Evolutionary conservation across 2,797 vertebrate genomes (phyloP), one percentile per base, ranked within the genome.

Genomic region (Lutjanus campechanus): DNA sequence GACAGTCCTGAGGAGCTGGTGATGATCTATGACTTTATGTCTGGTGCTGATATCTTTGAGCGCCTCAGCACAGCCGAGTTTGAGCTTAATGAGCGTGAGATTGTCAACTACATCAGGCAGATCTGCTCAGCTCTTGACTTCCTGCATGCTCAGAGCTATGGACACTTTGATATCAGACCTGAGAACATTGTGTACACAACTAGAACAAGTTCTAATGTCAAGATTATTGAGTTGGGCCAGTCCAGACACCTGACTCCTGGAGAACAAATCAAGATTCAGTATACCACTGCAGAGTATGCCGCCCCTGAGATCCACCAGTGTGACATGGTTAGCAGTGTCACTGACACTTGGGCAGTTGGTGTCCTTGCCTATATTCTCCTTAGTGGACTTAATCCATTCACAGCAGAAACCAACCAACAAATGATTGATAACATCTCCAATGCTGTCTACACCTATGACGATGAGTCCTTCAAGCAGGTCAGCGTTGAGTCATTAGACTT

Each of bases 331-430:
- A 99, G 96, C 91, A 92, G 96, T 74, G 97, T 97, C 69, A 99
- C 97, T 5, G 98, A 99, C 82, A 99, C 99, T 98, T 99, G 98
- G 98, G 96, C 98, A 13, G 96, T 99, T 59, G 98, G 98, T 84
- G 96, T 97, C 5, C 93, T 99, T 59, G 94, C 96, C 0, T 99
- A 99, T 11, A 95, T 99, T 78, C 97, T 99, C 16, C 91, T 99
- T 62, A 97, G 97, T 88, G 98, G 98, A 76, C 95, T 97, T 71
- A 99, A 99, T 94, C 98, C 98, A 83, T 99, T 99, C 92, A 94
- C 95, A 75, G 97, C 98, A 73, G 98, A 99, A 96, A 99, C 98
- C 85, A 97, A 99, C 90, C 98, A 99, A 87, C 98, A 99, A 93
- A 95, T 97, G 86, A 98, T 98, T 90, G 98, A 99, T 91, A 98